Base-by-base conservation (phyloP, 1,140 invertebrate species). In the Protaetia brevitarsis region DNA sequence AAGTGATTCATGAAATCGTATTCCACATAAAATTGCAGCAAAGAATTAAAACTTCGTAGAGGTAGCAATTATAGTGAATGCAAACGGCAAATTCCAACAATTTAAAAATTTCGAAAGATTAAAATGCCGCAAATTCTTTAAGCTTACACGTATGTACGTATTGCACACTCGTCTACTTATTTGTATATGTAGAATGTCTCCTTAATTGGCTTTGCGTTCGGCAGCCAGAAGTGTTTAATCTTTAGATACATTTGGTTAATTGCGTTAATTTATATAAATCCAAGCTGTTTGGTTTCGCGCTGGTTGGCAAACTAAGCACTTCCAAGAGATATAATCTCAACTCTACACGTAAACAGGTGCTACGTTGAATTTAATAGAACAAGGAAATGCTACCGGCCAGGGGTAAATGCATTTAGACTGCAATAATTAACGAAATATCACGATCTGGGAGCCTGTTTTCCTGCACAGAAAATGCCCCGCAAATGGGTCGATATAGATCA, bases 351-450 rank as follows among this genome's bases (percentile, higher is more conserved):
- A 51, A 51, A 19, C 41, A 51, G n/a, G n/a, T 19, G 41, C 19
- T 51, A 51, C 26, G 41, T 51, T 51, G 41, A 19, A 51, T 51
- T 51, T 51, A 51, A 10, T 51, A 51, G 41, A 51, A 51, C 41
- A 51, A n/a, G 41, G 19, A 51, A 51, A 51, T 23, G 26, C 19
- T 51, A 51, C 41, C 41, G 26, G 41, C 41, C 19, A 19, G 26
- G 41, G 41, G 41, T 51, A 23, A 51, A 51, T 51, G 41, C 41
- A 23, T 51, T 51, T 23, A 51, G 19, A 51, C 21, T 51, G 41
- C 19, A 23, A 51, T 51, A 51, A 51, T 51, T 51, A 51, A 51
- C 41, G 19, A 51, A 51, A 51, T 51, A 51, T 51, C 41, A 51
- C 41, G 41, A 51, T 51, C 13, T 51, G 41, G 41, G 41, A 51